phyloP scores from a whole-genome alignment of 2,888 invertebrate genomes.

The Synergus umbraculus region DNA sequence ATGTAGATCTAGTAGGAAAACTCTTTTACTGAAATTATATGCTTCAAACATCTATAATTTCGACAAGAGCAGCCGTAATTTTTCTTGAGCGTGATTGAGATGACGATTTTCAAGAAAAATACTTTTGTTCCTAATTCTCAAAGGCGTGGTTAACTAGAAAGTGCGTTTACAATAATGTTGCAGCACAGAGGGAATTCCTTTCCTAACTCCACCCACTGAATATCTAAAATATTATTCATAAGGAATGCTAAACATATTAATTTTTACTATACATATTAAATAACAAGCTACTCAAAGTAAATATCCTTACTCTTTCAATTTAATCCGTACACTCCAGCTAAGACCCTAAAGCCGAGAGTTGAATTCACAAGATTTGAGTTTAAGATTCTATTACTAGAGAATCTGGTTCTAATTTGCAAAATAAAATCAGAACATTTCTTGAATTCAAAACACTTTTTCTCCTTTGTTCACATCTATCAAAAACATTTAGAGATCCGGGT shows the following conservation, averaged over 20 bases:
- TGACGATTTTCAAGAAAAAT: conserved; percentile 27
- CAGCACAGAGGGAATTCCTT: conserved; percentile 33
- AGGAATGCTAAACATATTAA: conserved; percentile 24
- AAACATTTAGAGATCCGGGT: neutral
- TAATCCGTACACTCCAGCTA: neutral
- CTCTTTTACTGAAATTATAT: conserved; percentile 4
- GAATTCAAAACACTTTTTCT: neutral
- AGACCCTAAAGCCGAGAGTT: neutral
- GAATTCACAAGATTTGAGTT: neutral
- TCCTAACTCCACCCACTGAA: conserved; percentile 33
- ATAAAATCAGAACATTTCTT: neutral
- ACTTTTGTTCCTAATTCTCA: conserved; percentile 22
- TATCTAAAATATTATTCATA: conserved; percentile 26
- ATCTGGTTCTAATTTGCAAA: neutral
- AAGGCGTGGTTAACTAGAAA: conserved; percentile 37
- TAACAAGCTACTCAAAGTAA: conserved; percentile 20
- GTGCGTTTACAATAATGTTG: conserved; percentile 35
- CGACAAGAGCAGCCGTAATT: neutral
- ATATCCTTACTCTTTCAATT: neutral
- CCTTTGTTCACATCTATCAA: neutral
- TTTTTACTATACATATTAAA: conserved; percentile 18
- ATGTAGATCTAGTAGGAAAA: neutral
- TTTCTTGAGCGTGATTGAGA: neutral
- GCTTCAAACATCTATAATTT: conserved; percentile 1
- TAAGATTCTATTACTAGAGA: no score